A percentile compares a stretch with the other conserved stretches of the same genome.
Conservation (phyloP, 2,113 vertebrate genomes). For the Apus apus region DNA sequence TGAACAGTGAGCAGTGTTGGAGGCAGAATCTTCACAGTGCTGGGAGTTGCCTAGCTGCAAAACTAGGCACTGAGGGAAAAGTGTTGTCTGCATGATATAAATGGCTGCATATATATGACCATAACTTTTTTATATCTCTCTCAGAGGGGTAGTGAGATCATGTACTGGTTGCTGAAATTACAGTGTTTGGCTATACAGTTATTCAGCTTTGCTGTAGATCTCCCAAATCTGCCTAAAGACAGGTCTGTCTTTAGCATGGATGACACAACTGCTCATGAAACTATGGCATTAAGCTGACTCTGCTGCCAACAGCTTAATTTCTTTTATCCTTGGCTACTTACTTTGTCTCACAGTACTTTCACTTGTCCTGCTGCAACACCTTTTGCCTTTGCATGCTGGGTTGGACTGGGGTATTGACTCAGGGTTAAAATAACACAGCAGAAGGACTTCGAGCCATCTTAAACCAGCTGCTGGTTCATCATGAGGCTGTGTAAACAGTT, state of each 20-base stretch:
- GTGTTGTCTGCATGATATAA: background rate
- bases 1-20: background rate
- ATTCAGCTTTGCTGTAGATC: background rate
- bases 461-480: background rate
- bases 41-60: background rate
- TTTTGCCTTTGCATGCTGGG: background rate
- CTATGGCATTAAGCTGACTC: background rate
- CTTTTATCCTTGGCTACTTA: background rate
- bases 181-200: background rate
- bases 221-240: background rate
- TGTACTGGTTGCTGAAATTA: background rate
- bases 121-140: background rate
- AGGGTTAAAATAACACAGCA: conserved; percentile 4
- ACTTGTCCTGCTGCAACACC: background rate
- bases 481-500: conserved; percentile 46
- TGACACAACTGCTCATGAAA: background rate
- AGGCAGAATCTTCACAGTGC: background rate
- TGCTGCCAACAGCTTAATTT: background rate
- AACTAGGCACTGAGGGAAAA: background rate
- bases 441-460: conserved; percentile 13
- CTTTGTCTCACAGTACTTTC: background rate
- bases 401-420: background rate
- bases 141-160: background rate
- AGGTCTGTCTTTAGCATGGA: background rate
- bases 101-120: background rate